These are phyloP conservation scores for Dysidea cf. avara DNA, from an alignment of 37 sponge, comb jelly and placozoan species.

Conservation along the genomic window DNA sequence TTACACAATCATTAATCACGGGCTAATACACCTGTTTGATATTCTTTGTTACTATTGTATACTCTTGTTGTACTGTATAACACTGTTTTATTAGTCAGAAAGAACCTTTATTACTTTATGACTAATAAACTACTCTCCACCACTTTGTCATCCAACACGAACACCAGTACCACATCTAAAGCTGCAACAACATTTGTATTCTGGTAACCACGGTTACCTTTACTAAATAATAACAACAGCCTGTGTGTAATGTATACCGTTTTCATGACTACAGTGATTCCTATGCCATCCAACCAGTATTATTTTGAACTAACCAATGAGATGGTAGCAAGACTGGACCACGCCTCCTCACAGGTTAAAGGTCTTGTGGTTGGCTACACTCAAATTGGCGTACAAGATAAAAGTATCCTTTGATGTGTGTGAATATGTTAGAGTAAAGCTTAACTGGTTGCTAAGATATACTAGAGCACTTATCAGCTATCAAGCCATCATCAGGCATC, in stretches of 20 bases:
- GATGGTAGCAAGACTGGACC: conserved; percentile 60
- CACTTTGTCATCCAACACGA: no score
- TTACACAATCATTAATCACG: no score
- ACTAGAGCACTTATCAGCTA: conserved; percentile 46
- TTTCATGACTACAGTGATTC: conserved; percentile 30
- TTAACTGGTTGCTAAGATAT: conserved; percentile 31
- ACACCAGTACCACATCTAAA: neutral
- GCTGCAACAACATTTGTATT: neutral
- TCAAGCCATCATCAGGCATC: conserved; percentile 60
- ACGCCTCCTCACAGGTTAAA: conserved; percentile 45
- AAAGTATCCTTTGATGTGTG: conserved; percentile 52
- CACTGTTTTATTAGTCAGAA: no score
- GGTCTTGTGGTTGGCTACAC: conserved; percentile 77
- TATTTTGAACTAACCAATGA: conserved; percentile 58
- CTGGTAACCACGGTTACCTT: no score
- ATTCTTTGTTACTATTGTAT: no score
- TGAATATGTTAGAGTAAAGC: neutral
- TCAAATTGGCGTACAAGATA: conserved; percentile 66
- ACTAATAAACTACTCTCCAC: no score
- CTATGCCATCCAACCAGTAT: conserved; percentile 83
- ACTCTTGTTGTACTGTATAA: no score
- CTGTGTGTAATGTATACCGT: neutral
- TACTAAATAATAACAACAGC: no score
- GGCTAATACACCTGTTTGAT: no score
- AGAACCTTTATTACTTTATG: no score